Conservation (phyloP, 2,113 vertebrate genomes). For the Alethe castanea region DNA sequence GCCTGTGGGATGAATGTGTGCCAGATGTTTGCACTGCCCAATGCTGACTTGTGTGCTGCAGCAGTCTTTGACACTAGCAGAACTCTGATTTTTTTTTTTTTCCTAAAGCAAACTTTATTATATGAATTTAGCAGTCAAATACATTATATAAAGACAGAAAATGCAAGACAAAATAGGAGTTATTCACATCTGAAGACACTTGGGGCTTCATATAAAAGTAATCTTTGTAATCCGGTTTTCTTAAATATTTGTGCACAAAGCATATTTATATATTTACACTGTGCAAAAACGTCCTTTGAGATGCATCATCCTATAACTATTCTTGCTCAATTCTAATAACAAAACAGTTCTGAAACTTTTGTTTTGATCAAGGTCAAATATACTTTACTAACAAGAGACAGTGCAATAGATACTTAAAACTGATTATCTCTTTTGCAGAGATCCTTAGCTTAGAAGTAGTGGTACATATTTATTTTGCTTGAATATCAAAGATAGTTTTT, state of each 20-base stretch:
- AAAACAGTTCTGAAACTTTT: not conserved
- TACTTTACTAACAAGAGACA: not conserved
- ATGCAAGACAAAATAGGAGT: conserved; percentile 18
- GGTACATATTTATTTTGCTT: not conserved
- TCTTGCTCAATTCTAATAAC: not conserved
- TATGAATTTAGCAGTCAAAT: conserved; percentile 49
- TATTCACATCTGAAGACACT: conserved; percentile 53
- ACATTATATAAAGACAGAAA: conserved; percentile 57
- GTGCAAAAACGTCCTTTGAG: conserved; percentile 26
- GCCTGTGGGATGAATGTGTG: not conserved
- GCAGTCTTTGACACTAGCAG: not conserved
- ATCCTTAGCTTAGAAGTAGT: not conserved
- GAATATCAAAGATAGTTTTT: not conserved
- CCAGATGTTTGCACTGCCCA: not conserved
- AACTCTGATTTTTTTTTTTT: not conserved
- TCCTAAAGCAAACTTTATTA: conserved; percentile 70
- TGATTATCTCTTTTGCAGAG: not conserved
- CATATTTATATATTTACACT: conserved; percentile 65
- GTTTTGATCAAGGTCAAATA: not conserved
- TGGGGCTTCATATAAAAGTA: conserved; percentile 63
- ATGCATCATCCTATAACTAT: not conserved
- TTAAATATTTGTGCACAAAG: conserved; percentile 73
- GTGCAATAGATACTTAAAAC: not conserved
- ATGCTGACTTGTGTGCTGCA: not conserved
- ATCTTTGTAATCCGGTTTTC: conserved; percentile 66